A percentile compares a stretch with the other conserved stretches of the same genome.
Evolutionary conservation across 2,888 invertebrate genomes (phyloP).

Genomic region (Eristalis intricaria): DNA sequence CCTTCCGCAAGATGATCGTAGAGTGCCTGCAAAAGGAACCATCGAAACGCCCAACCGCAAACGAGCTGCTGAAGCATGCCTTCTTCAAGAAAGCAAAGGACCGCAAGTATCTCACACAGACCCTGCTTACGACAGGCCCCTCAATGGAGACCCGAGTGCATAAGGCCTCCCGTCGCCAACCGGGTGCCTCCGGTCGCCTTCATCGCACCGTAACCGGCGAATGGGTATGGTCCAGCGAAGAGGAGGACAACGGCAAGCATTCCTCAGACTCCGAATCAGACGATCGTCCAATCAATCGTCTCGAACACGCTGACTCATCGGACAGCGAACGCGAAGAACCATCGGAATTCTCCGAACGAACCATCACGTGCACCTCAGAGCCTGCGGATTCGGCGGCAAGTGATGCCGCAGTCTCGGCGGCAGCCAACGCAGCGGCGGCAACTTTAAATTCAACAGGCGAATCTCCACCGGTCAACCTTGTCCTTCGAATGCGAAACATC

Average conservation of each 20-base stretch:
- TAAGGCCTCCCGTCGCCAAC: conserved; percentile 91
- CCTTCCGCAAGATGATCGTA: conserved; percentile 97
- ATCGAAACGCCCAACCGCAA: conserved; percentile 95
- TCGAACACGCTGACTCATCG: conserved; percentile 84
- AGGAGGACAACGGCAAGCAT: conserved; percentile 87
- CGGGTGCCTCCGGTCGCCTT: conserved; percentile 91
- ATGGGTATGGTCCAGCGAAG: conserved; percentile 99
- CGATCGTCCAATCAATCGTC: conserved; percentile 84
- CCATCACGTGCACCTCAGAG: conserved; percentile 81
- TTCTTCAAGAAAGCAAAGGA: conserved; percentile 99
- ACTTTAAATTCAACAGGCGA: conserved; percentile 77
- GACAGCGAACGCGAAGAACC: conserved; percentile 83
- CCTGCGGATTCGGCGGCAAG: conserved; percentile 75
- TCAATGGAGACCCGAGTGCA: conserved; percentile 94
- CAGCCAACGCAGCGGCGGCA: conserved; percentile 60
- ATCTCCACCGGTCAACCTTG: conserved; percentile 87
- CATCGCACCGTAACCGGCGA: conserved; percentile 98
- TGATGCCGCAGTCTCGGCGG: conserved; percentile 53
- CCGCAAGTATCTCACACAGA: conserved; percentile 92
- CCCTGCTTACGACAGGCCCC: conserved; percentile 92
- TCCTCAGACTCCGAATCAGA: conserved; percentile 83
- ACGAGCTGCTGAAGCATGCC: conserved; percentile 96
- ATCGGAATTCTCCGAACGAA: conserved; percentile 81
- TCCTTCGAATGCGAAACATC: conserved; percentile 94
- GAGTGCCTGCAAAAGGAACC: conserved; percentile 99